Evolutionary conservation across 2,113 vertebrate genomes (phyloP).

Genomic region (Sebastes schlegelii): DNA sequence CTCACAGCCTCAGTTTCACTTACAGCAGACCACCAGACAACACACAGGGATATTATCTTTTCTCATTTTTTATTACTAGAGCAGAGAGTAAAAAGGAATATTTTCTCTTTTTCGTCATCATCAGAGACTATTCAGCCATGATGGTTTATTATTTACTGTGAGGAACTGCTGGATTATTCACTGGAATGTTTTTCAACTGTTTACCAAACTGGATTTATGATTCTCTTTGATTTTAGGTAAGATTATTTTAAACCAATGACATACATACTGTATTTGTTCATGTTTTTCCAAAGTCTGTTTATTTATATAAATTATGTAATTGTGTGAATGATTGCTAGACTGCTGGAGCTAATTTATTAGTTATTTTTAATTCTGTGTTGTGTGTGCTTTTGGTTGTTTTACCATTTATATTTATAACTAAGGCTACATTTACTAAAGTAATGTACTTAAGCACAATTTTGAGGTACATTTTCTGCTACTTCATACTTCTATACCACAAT

Average conservation of each 20-base stretch:
- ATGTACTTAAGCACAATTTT: no score
- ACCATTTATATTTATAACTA: no score
- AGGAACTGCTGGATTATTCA: background rate
- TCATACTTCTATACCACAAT: background rate
- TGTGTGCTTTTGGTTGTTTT: background rate
- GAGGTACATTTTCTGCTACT: background rate
- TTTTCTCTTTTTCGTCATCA: background rate
- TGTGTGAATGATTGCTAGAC: background rate
- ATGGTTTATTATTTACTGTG: background rate
- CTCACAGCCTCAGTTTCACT: background rate
- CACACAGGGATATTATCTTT: background rate
- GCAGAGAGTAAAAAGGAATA: background rate
- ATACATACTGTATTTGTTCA: background rate
- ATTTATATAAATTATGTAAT: background rate
- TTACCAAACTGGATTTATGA: slow-evolving; percentile 41
- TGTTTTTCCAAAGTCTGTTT: background rate
- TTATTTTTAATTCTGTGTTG: background rate
- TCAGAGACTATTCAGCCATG: rapidly evolving
- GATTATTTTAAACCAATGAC: background rate
- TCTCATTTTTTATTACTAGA: background rate
- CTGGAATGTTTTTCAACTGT: background rate
- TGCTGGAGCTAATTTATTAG: background rate
- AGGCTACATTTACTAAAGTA: background rate
- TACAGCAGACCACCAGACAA: background rate
- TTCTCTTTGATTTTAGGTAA: slow-evolving; percentile 68